A percentile compares a stretch with the other conserved stretches of the same genome.
Conservation (phyloP, 2,888 invertebrate genomes). For the Mantis religiosa region DNA sequence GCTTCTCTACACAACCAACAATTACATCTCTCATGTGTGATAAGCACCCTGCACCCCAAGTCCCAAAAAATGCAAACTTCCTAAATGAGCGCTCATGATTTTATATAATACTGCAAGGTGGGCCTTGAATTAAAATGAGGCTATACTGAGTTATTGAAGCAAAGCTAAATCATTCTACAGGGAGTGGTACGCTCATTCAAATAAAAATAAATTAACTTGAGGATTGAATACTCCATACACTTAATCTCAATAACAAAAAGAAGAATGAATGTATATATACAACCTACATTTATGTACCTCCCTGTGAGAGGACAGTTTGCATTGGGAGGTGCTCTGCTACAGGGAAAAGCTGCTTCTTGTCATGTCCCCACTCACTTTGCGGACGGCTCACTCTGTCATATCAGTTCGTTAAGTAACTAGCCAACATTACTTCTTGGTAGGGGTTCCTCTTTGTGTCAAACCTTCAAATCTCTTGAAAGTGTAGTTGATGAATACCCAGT, state of each 20-base stretch:
- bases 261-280: neutral
- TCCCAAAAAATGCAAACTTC: conserved; percentile 11
- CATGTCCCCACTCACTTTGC: neutral
- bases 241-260: neutral
- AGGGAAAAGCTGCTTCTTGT: conserved; percentile 3
- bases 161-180: neutral
- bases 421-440: conserved; percentile 65
- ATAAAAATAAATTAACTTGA: neutral
- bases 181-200: neutral
- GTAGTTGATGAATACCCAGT: conserved; percentile 99
- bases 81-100: neutral
- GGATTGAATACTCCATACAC: neutral
- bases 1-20: neutral
- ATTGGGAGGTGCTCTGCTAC: conserved; percentile 6
- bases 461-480: conserved; percentile 99
- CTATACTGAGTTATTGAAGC: neutral
- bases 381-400: neutral
- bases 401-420: conserved; percentile 19
- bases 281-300: neutral
- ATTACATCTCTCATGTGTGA: neutral
- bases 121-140: neutral
- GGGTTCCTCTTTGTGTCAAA: conserved; percentile 83
- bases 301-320: conserved; percentile 1
- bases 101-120: neutral
- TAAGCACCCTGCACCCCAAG: neutral